Evolutionary conservation across 2,888 invertebrate species (phyloP).

Genomic region (Boloria selene): DNA sequence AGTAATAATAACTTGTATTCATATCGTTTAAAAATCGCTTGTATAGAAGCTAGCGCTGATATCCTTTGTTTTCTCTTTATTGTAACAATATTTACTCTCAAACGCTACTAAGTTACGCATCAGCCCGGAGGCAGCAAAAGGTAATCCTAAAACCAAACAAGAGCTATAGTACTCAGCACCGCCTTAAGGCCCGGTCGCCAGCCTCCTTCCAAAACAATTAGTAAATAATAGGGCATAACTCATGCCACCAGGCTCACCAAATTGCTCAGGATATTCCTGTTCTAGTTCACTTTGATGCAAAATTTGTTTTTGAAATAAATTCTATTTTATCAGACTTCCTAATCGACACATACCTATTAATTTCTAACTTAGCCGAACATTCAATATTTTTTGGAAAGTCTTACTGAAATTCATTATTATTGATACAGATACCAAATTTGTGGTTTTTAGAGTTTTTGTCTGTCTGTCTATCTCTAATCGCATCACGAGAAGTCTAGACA

Average conservation of each 20-base stretch:
- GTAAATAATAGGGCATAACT: conserved; percentile 18
- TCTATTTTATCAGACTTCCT: background rate
- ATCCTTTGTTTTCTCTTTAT: conserved; percentile 5
- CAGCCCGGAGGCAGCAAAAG: conserved; percentile 2
- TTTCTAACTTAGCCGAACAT: too few species aligned
- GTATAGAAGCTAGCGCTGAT: too few species aligned
- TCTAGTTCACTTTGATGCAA: background rate
- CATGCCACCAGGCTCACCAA: background rate
- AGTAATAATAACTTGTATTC: too few species aligned
- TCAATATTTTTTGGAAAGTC: too few species aligned
- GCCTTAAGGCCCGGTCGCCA: conserved; percentile 67
- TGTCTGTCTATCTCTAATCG: too few species aligned
- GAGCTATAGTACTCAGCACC: conserved; percentile 41
- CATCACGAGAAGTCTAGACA: too few species aligned
- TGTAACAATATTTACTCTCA: conserved; percentile 6
- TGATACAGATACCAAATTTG: too few species aligned
- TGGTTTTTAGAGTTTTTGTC: too few species aligned
- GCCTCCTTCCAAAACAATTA: conserved; percentile 77
- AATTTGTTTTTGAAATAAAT: too few species aligned
- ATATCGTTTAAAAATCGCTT: too few species aligned
- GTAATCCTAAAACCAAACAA: conserved; percentile 28
- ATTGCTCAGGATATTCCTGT: background rate
- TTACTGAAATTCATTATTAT: too few species aligned
- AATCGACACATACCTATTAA: too few species aligned
- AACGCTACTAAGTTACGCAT: conserved; percentile 13